These are phyloP conservation scores for Cephalotes varians DNA, from an alignment of 2,888 invertebrate species.

Conservation along the genomic window DNA sequence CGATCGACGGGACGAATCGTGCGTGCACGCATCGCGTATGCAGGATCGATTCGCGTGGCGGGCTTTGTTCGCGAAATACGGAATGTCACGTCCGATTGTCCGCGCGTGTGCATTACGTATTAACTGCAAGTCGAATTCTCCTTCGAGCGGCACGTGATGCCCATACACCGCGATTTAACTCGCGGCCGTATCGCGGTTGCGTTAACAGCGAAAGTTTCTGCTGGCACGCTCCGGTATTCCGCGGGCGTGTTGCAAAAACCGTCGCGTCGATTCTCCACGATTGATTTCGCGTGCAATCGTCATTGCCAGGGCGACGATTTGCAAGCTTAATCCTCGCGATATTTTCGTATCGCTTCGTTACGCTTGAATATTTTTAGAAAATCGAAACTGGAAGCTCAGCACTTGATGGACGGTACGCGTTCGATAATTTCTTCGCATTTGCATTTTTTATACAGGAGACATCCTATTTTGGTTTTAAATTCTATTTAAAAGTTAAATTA, in stretches of 20 bases:
- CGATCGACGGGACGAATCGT: constrained; percentile 51
- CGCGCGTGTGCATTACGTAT: constrained; percentile 57
- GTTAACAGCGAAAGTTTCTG: constrained; percentile 63
- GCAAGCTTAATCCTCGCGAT: neutral
- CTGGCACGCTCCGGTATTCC: constrained; percentile 25
- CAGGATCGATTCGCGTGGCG: constrained; percentile 44
- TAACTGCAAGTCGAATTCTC: constrained; percentile 51
- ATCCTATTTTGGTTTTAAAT: neutral
- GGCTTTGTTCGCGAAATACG: constrained; percentile 63
- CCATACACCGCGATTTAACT: constrained; percentile 35
- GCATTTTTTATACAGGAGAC: neutral
- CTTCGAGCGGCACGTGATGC: constrained; percentile 48
- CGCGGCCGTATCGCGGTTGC: constrained; percentile 20
- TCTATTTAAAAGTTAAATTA: neutral
- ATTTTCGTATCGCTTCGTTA: neutral
- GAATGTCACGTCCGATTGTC: constrained; percentile 66
- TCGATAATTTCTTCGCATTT: neutral
- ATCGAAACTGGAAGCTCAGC: neutral
- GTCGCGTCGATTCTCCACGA: constrained; percentile 3
- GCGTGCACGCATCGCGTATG: constrained; percentile 44
- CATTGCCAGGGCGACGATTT: neutral
- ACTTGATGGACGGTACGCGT: neutral
- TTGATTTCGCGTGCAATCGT: constrained; percentile 9
- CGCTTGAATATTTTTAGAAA: neutral
- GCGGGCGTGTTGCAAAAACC: constrained; percentile 26